Conservation (phyloP, 2,888 invertebrate genomes). For the Lumbricus terrestris region DNA sequence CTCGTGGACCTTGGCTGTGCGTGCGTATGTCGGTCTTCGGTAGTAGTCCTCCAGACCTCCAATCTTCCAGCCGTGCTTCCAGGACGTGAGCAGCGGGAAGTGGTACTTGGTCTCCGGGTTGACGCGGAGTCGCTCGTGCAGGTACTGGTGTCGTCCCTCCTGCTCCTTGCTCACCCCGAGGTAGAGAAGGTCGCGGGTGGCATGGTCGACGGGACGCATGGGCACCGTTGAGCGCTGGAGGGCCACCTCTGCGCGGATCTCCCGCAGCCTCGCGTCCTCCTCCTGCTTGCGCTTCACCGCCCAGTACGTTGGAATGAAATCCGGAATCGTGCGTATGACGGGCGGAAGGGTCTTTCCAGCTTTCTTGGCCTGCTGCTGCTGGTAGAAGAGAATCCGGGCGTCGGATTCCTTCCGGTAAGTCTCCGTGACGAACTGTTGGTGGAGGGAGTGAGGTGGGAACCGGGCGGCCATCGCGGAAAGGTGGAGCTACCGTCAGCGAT, state of each 20-base stretch:
- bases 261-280: constrained; percentile 28
- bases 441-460: not conserved
- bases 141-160: constrained; percentile 54
- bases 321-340: constrained; percentile 20
- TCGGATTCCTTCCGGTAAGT: not conserved
- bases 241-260: constrained; percentile 24
- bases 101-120: constrained; percentile 56
- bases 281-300: constrained; percentile 32
- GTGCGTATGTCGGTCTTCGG: not conserved
- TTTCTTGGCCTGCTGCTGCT: not conserved
- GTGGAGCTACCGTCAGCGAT: too few species aligned
- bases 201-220: constrained; percentile 25
- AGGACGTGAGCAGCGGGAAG: constrained; percentile 54
- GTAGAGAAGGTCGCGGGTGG: constrained; percentile 43
- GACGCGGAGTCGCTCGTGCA: constrained; percentile 45
- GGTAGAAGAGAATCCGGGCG: constrained; percentile 10
- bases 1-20: constrained; percentile 56
- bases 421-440: constrained; percentile 13
- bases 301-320: constrained; percentile 35
- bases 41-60: constrained; percentile 39
- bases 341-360: not conserved
- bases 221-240: constrained; percentile 23
- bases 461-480: not conserved
- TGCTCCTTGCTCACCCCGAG: constrained; percentile 59
- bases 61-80: constrained; percentile 59